A percentile compares a stretch with the other conserved stretches of the same genome.
These are phyloP conservation scores for Pterophyllum scalare DNA, from an alignment of 2,113 vertebrate genomes.

Conservation along the genomic window DNA sequence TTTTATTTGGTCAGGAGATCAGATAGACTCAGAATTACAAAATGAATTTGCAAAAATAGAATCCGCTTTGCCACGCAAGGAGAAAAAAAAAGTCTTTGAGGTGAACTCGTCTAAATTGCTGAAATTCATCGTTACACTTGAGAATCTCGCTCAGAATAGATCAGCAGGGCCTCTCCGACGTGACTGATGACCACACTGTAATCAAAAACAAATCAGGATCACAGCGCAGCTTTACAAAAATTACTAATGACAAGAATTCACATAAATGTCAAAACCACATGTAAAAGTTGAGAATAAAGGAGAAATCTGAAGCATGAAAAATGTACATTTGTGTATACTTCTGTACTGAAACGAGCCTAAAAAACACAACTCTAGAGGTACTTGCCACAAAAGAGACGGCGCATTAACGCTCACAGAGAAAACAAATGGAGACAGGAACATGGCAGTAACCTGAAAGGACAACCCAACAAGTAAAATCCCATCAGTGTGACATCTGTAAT, in stretches of 20 bases:
- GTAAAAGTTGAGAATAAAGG: background rate
- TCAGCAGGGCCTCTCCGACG: conserved; percentile 86
- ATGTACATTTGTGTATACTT: too few species aligned
- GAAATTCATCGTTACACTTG: background rate
- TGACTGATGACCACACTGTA: conserved; percentile 87
- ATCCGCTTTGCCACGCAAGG: background rate
- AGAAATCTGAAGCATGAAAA: background rate
- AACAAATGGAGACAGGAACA: conserved; percentile 83
- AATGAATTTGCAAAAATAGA: background rate
- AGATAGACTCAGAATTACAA: background rate
- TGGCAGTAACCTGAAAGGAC: conserved; percentile 83
- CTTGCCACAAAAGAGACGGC: conserved; percentile 86
- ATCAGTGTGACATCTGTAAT: background rate
- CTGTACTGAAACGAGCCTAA: too few species aligned
- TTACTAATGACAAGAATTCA: background rate
- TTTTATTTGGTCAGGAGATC: background rate
- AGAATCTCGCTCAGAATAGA: conserved; percentile 83
- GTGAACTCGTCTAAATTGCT: background rate
- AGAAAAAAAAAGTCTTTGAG: background rate
- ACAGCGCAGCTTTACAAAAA: background rate
- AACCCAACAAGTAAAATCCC: background rate
- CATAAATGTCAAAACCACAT: background rate
- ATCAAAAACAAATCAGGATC: background rate
- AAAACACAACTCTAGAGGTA: too few species aligned
- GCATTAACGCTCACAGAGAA: conserved; percentile 83